Evolutionary conservation across 1,140 invertebrate species (phyloP), one percentile per base, ranked within the genome.

Genomic region (Pogonomyrmex barbatus): DNA sequence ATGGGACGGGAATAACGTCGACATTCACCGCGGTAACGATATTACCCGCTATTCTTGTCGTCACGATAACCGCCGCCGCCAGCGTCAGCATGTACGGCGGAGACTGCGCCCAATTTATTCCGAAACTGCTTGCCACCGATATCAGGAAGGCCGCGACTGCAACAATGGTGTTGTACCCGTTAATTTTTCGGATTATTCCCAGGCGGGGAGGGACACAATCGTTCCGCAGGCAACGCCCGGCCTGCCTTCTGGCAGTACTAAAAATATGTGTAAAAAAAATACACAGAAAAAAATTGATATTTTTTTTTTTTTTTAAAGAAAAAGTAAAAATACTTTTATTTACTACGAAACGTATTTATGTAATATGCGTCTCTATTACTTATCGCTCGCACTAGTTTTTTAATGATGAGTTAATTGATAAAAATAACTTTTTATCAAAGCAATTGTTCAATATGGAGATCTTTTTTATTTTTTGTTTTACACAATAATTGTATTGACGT

Each of bases 31-130:
- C 89, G 79, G 85, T 90, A 87, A 94, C 88, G 75, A 89, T 88
- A 82, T 94, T 93, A 86, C 88, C 77, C 52, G 92, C 85, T 91
- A 94, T 92, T 89, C 94, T 92, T 33, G 89, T 91, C 75, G 89
- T 91, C 65, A 94, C 94, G 77, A 94, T 94, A 86, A 94, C 89
- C 52, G 90, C 76, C 39, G 93, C 73, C 45, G 92, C 90, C 71
- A 94, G 63, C 24, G 89, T 91, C 82, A 95, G 90, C 92, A 94
- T 94, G 76, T 93, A 93, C 65, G 92, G 93, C 65, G 94, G 90
- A 76, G 91, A 78, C 85, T 94, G 90, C 42, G 88, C 92, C 94
- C 94, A 95, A 91, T 94, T 94, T 82, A 92, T 89, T 60, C 90
- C 94, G 58, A 94, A 94, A 90, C 92, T 89, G 89, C 94, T 92